Base-by-base conservation (phyloP, 2,888 invertebrate species). In the Andrena chrysosceles region DNA sequence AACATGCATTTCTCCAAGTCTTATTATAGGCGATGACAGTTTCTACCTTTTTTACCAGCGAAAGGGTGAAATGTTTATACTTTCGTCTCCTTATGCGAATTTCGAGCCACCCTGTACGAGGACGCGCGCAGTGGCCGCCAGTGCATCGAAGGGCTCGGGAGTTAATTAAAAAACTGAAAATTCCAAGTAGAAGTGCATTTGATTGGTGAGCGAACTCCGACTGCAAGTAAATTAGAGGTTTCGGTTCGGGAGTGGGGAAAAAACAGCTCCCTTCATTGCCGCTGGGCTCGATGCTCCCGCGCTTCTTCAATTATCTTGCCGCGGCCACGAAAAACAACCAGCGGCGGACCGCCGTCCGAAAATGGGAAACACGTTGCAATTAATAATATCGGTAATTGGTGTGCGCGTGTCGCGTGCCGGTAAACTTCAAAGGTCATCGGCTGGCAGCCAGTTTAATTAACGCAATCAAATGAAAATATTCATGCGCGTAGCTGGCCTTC, bases 381-480 rank as follows among this genome's bases (percentile, higher is more conserved):
- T 91, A 90, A 89, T 89, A 89, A 90, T 85, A 86, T 87, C 87
- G 90, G 85, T 90, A 91, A 91, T 90, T 90, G 86, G 88, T 83
- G 87, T 86, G 79, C 82, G 81, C 85, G 87, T 85, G 85, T 81
- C 85, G 86, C 90, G 87, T 88, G 87, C 83, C 82, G 89, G 82
- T 87, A 90, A 90, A 90, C 90, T 89, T 91, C 91, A 90, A 92
- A 92, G 92, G 92, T 92, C 91, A 91, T 90, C 87, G 89, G 77
- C 84, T 85, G 86, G 77, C 76, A 85, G 85, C 83, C 84, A 88
- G 89, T 91, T 91, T 91, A 91, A 91, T 90, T 91, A 93, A 91
- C 89, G 92, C 91, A 90, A 91, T 92, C 92, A 89, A 92, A 93
- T 93, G 93, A 92, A 92, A 92, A 92, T 93, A 93, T 92, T 91